A percentile compares a stretch with the other conserved stretches of the same genome.
Evolutionary conservation across 2,888 invertebrate species (phyloP).

Genomic region (Epistrophe eligans): DNA sequence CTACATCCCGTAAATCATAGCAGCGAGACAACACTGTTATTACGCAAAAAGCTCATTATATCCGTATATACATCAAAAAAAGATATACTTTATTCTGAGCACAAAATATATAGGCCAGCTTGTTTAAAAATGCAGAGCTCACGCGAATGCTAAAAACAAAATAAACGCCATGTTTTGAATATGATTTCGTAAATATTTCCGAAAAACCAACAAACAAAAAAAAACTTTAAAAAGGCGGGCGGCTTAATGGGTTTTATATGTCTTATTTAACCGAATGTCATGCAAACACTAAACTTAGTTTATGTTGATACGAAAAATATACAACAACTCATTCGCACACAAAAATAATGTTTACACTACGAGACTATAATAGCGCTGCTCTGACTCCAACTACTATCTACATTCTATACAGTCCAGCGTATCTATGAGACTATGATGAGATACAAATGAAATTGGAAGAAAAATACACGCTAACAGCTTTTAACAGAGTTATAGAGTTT

Average conservation of each 20-base stretch:
- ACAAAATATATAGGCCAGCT: neutral
- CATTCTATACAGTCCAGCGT: neutral
- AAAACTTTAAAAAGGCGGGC: conserved; percentile 56
- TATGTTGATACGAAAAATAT: conserved; percentile 75
- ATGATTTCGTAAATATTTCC: conserved; percentile 9
- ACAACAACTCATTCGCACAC: conserved; percentile 66
- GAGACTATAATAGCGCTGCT: conserved; percentile 62
- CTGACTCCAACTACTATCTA: conserved; percentile 74
- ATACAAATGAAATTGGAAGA: conserved; percentile 21
- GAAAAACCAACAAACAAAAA: neutral
- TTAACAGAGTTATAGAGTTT: conserved; percentile 47
- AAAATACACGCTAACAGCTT: conserved; percentile 68
- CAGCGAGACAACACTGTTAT: conserved; percentile 34
- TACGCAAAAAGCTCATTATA: conserved; percentile 44
- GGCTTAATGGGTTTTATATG: conserved; percentile 58
- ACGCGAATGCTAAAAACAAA: neutral
- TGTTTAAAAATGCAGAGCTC: conserved; percentile 38
- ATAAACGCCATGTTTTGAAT: conserved; percentile 16
- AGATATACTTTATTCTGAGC: conserved; percentile 22
- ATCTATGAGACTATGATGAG: no score
- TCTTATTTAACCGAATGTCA: conserved; percentile 80
- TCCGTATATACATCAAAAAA: neutral
- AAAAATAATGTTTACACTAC: conserved; percentile 65
- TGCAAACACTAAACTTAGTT: conserved; percentile 79
- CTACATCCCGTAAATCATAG: conserved; percentile 64